These are phyloP conservation scores for Phaedon cochleariae DNA, from an alignment of 2,888 invertebrate genomes.

Conservation along the genomic window DNA sequence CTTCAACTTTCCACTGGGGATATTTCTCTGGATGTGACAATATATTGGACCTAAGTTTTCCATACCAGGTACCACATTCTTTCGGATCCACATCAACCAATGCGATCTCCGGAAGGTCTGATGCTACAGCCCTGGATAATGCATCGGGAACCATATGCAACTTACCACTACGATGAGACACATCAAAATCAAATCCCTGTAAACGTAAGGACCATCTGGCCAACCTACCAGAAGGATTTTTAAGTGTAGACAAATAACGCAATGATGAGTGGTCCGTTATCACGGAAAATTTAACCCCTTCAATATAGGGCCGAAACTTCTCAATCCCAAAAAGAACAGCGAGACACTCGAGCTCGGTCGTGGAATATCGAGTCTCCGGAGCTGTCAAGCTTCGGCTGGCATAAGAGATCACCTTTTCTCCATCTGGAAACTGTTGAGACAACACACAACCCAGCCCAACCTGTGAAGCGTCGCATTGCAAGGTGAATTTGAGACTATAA, in stretches of 20 bases:
- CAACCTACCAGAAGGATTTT: slow-evolving; percentile 33
- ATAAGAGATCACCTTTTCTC: slow-evolving; percentile 32
- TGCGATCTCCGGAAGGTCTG: neutral
- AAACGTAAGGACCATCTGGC: slow-evolving; percentile 27
- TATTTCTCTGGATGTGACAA: slow-evolving; percentile 25
- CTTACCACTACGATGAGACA: slow-evolving; percentile 20
- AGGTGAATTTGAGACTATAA: slow-evolving; percentile 21
- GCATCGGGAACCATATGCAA: slow-evolving; percentile 21
- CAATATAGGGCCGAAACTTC: slow-evolving; percentile 40
- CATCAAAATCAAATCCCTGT: slow-evolving; percentile 24
- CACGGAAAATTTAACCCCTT: slow-evolving; percentile 36
- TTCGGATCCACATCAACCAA: slow-evolving; percentile 4
- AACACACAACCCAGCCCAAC: slow-evolving; percentile 37
- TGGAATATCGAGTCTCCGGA: slow-evolving; percentile 33
- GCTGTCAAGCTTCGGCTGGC: slow-evolving; percentile 28
- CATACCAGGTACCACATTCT: slow-evolving; percentile 30
- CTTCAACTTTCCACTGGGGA: slow-evolving; percentile 32
- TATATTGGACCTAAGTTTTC: slow-evolving; percentile 11
- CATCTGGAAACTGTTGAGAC: slow-evolving; percentile 26
- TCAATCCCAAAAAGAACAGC: slow-evolving; percentile 43
- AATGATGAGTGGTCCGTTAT: slow-evolving; percentile 40
- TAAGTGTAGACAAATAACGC: slow-evolving; percentile 30
- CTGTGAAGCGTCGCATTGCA: slow-evolving; percentile 37
- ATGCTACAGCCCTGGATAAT: slow-evolving; percentile 8
- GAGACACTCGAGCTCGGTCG: slow-evolving; percentile 38